Evolutionary conservation across 2,113 vertebrate species (phyloP).

Genomic region (Recurvirostra avosetta): DNA sequence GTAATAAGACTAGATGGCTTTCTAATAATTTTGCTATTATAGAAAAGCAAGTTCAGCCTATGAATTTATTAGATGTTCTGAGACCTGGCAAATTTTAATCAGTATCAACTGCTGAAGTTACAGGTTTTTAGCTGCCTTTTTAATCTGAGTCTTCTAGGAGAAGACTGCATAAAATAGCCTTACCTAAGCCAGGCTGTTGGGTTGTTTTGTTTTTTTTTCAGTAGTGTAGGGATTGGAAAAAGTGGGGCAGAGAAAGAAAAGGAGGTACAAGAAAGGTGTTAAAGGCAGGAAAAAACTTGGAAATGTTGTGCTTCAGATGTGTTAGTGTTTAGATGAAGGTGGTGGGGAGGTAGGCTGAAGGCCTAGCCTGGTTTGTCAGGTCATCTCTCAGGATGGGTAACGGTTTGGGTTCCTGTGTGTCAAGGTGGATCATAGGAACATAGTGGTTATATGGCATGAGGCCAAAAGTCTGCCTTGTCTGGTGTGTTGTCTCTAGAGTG

Average conservation of each 20-base stretch:
- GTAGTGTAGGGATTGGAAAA: neutral
- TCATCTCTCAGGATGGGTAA: neutral
- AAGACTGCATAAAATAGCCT: neutral
- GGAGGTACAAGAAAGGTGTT: neutral
- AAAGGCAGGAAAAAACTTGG: neutral
- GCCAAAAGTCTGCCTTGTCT: neutral
- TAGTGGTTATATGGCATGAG: neutral
- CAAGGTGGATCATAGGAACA: neutral
- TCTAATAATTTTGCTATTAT: neutral
- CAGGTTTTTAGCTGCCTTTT: neutral
- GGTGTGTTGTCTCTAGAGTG: neutral
- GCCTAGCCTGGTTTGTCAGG: neutral
- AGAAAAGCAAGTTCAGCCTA: neutral
- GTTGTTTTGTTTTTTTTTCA: neutral
- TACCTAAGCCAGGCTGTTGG: neutral
- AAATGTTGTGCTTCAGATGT: neutral
- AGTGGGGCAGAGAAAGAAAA: neutral
- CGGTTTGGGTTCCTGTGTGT: neutral
- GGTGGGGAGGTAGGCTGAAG: neutral
- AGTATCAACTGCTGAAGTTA: neutral
- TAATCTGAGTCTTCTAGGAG: neutral
- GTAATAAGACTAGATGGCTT: neutral
- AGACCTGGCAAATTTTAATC: neutral
- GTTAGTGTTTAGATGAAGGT: neutral
- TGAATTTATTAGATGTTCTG: neutral